Evolutionary conservation across 2,888 invertebrate genomes (phyloP).

Genomic region (Sympetrum striolatum): DNA sequence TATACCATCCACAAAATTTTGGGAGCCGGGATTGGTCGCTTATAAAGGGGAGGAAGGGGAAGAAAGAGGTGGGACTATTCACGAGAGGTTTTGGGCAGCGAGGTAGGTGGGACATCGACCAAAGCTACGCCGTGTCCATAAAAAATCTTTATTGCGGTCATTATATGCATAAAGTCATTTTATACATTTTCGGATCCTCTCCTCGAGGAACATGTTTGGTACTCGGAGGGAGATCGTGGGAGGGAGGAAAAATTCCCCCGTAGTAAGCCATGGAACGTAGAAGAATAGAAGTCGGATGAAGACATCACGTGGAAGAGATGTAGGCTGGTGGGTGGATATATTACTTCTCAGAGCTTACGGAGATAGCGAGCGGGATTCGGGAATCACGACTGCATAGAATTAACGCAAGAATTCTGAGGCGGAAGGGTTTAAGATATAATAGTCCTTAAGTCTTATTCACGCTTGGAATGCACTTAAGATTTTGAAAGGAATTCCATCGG

Average conservation of each 20-base stretch:
- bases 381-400: background rate
- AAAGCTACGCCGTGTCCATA: slow-evolving; percentile 26
- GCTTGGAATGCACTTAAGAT: background rate
- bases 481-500: too few relatives aligned
- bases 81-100: background rate
- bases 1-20: background rate
- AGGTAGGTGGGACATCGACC: slow-evolving; percentile 14
- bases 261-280: background rate
- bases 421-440: background rate
- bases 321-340: background rate
- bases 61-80: background rate
- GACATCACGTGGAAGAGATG: background rate
- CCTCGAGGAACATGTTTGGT: background rate
- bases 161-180: slow-evolving; percentile 38
- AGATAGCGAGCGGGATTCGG: background rate
- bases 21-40: slow-evolving; percentile 12
- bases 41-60: background rate
- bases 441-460: background rate
- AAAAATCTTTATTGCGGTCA: slow-evolving; percentile 40
- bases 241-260: background rate
- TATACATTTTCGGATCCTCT: slow-evolving; percentile 6
- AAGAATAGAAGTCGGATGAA: background rate
- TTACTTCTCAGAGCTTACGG: background rate
- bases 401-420: background rate
- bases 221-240: background rate